Percentiles rank a stretch among this genome's conserved stretches.
phyloP scores from a whole-genome alignment of 2,113 vertebrate species.

The Sinocyclocheilus rhinocerous region DNA sequence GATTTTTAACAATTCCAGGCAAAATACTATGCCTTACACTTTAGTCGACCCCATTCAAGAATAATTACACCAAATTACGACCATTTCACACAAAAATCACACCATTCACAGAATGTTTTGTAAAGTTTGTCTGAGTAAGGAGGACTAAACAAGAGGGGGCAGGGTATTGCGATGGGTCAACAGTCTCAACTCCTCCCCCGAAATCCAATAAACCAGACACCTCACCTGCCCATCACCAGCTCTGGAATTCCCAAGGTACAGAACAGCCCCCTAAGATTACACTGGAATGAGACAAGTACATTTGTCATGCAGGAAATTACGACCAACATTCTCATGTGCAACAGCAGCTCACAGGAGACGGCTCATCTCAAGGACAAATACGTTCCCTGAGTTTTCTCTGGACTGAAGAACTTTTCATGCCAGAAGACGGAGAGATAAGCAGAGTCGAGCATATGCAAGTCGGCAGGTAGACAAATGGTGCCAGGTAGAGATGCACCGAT shows the following conservation, averaged over 20 bases:
- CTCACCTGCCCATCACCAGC: conserved; percentile 9
- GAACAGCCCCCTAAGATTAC: conserved; percentile 1
- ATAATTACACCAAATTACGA: not conserved
- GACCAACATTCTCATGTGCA: not conserved
- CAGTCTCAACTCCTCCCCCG: not conserved
- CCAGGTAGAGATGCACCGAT: not conserved
- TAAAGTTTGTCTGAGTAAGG: not conserved
- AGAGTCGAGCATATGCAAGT: not conserved
- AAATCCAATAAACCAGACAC: not conserved
- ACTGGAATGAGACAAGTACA: not conserved
- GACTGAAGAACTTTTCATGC: not conserved
- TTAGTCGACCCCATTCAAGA: not conserved
- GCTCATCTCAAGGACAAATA: conserved; percentile 4
- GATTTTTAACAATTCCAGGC: too few species aligned
- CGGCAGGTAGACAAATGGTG: not conserved
- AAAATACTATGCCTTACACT: not conserved
- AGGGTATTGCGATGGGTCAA: not conserved
- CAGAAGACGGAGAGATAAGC: not conserved
- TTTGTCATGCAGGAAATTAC: conserved; percentile 18
- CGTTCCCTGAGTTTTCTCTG: not conserved
- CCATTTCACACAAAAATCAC: not conserved
- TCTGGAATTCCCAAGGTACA: not conserved
- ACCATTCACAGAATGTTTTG: not conserved
- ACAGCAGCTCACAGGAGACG: not conserved
- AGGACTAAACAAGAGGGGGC: too few species aligned